These are phyloP conservation scores for Andrena camellia DNA, from an alignment of 2,888 invertebrate genomes.

Conservation along the genomic window DNA sequence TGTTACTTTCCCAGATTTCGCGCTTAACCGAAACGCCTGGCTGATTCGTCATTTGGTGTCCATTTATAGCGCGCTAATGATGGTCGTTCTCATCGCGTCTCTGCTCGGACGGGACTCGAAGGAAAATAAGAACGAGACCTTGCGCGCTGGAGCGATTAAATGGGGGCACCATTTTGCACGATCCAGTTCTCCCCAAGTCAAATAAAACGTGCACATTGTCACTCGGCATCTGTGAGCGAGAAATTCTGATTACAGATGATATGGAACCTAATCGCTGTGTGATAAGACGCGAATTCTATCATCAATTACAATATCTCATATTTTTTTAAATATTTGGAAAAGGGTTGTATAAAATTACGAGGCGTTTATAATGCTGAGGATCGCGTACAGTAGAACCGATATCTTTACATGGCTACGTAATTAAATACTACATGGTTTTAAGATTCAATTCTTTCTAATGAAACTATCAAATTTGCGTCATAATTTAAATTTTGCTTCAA, in stretches of 20 bases:
- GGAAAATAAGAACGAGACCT: background rate
- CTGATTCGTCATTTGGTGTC: slow-evolving; percentile 55
- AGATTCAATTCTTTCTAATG: no score
- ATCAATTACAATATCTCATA: no score
- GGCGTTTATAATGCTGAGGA: no score
- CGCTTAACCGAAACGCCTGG: slow-evolving; percentile 58
- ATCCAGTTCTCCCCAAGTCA: background rate
- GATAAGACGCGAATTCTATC: no score
- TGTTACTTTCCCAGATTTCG: slow-evolving; percentile 64
- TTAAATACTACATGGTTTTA: no score
- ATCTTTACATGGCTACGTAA: no score
- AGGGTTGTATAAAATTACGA: no score
- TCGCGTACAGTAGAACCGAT: no score
- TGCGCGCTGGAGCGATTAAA: slow-evolving; percentile 22
- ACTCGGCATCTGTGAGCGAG: background rate
- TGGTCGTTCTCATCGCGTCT: background rate
- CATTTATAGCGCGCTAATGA: slow-evolving; percentile 22
- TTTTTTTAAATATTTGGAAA: no score
- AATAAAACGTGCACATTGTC: background rate
- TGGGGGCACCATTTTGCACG: background rate
- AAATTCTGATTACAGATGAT: background rate
- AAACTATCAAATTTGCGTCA: no score
- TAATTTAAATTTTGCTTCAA: no score
- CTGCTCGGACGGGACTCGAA: background rate
- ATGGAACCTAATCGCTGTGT: background rate